Evolutionary conservation across 2,797 vertebrate species (phyloP).

Genomic region (Neostethus bicornis): DNA sequence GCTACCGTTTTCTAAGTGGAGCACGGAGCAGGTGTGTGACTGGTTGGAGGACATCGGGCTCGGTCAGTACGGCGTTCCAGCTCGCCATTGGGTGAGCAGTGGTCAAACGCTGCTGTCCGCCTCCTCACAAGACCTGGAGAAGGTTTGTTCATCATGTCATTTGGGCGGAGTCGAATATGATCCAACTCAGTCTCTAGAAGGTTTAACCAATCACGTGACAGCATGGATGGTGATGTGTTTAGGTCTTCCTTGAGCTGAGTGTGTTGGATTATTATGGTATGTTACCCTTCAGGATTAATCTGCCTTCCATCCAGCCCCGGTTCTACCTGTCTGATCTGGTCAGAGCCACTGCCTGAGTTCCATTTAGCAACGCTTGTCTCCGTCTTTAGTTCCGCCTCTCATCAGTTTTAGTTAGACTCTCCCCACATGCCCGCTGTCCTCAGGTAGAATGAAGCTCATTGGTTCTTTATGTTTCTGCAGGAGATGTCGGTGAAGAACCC

Average conservation of each 20-base stretch:
- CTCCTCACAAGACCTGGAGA: constrained; percentile 90
- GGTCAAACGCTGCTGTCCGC: constrained; percentile 91
- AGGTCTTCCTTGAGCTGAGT: too few relatives aligned
- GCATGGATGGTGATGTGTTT: too few relatives aligned
- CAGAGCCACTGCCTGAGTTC: constrained; percentile 21
- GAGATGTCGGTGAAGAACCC: constrained; percentile 93
- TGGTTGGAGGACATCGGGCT: constrained; percentile 95
- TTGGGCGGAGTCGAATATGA: too few relatives aligned
- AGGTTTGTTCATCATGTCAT: too few relatives aligned
- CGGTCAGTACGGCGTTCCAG: constrained; percentile 87
- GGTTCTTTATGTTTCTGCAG: constrained; percentile 48
- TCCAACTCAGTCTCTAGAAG: too few relatives aligned
- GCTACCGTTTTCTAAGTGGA: constrained; percentile 91
- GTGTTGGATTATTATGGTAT: too few relatives aligned
- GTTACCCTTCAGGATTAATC: constrained; percentile 14
- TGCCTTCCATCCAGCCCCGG: constrained; percentile 13
- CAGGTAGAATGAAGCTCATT: not conserved
- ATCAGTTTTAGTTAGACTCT: constrained; percentile 1
- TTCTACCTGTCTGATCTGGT: constrained; percentile 59
- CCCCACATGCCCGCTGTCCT: not conserved
- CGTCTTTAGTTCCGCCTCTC: constrained; percentile 28
- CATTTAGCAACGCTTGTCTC: constrained; percentile 44
- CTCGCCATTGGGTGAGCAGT: constrained; percentile 88
- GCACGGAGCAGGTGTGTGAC: constrained; percentile 88
- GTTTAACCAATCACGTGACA: too few relatives aligned